Evolutionary conservation across 2,797 vertebrate genomes (phyloP).

Genomic region (Eulemur rubriventer): DNA sequence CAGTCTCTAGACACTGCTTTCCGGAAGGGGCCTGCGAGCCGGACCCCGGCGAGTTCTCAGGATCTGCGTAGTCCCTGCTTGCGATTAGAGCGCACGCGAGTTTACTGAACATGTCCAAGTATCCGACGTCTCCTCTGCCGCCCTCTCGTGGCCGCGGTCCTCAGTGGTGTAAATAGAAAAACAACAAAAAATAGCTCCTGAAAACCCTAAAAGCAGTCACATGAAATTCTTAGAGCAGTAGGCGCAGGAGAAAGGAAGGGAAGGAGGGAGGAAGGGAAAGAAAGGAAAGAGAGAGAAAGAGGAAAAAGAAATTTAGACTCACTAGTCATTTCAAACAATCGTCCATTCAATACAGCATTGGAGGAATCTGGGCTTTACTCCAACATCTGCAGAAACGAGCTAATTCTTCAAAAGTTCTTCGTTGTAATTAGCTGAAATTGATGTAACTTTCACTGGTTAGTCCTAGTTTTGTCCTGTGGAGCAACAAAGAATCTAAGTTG

Average conservation of each 20-base stretch:
- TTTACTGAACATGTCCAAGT: neutral
- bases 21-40: neutral
- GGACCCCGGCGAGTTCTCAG: neutral
- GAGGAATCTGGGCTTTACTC: neutral
- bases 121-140: slow-evolving; percentile 45
- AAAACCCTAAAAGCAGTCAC: neutral
- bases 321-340: neutral
- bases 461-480: neutral
- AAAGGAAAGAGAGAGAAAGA: neutral
- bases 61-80: neutral
- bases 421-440: neutral
- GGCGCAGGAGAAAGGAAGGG: neutral
- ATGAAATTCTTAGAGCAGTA: slow-evolving; percentile 1
- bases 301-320: neutral
- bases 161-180: neutral
- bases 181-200: neutral
- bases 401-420: slow-evolving; percentile 12
- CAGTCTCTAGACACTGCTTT: neutral
- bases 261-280: neutral
- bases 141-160: slow-evolving; percentile 69
- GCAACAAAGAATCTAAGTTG: neutral
- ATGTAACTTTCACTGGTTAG: neutral
- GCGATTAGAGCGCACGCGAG: neutral
- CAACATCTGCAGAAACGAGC: neutral
- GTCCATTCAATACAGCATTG: neutral